Percentiles rank a stretch among this genome's conserved stretches.
These are phyloP conservation scores for Ceryle rudis DNA, from an alignment of 2,797 vertebrate species.

Conservation along the genomic window DNA sequence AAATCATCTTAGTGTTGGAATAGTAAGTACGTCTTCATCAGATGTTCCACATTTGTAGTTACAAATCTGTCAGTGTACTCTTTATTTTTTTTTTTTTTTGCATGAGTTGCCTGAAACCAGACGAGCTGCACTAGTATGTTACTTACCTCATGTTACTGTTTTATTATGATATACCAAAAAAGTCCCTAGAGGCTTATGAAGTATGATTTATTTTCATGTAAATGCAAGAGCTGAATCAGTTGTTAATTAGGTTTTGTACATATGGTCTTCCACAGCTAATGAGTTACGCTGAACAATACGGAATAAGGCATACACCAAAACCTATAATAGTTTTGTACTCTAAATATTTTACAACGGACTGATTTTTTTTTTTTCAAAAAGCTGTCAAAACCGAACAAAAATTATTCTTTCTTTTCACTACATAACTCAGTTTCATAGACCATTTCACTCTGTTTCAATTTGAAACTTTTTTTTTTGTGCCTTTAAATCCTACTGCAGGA, in stretches of 20 bases:
- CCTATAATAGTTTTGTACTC: background rate
- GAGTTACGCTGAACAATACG: background rate
- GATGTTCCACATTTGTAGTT: background rate
- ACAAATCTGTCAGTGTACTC: background rate
- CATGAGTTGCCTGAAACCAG: background rate
- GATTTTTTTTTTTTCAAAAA: background rate
- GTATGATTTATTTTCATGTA: background rate
- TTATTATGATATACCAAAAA: background rate
- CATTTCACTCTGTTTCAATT: background rate
- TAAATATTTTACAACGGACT: background rate
- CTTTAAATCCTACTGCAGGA: background rate
- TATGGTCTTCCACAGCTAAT: background rate
- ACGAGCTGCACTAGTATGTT: background rate
- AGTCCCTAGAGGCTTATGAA: background rate
- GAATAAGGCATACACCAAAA: background rate
- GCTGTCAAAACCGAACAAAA: background rate
- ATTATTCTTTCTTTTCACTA: background rate
- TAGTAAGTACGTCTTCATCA: constrained; percentile 86
- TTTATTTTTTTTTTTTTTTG: background rate
- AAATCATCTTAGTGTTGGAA: constrained; percentile 92
- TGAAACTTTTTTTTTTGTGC: background rate
- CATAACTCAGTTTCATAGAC: background rate
- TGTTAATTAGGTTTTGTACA: background rate
- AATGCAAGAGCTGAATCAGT: background rate
- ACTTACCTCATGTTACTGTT: background rate